A percentile compares a stretch with the other conserved stretches of the same genome.
These are phyloP conservation scores for Pangasianodon hypophthalmus DNA, from an alignment of 2,113 vertebrate genomes.

Conservation along the genomic window DNA sequence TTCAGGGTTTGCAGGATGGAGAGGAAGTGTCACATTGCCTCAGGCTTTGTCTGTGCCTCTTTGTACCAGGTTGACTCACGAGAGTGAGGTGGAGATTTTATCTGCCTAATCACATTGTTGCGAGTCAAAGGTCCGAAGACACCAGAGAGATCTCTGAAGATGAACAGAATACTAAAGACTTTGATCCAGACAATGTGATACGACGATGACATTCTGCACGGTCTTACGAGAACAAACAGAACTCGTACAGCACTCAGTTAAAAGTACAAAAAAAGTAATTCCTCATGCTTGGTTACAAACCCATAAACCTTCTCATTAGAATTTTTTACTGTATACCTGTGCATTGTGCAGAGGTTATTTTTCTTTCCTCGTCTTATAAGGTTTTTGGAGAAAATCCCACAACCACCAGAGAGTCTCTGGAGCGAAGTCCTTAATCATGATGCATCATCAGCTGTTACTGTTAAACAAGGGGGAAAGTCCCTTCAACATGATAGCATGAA, in stretches of 20 bases:
- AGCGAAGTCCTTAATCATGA: background rate
- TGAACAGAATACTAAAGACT: conserved; percentile 8
- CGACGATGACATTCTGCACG: background rate
- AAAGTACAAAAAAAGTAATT: background rate
- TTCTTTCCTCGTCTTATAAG: background rate
- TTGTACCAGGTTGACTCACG: background rate
- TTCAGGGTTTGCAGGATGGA: background rate
- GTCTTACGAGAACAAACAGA: background rate
- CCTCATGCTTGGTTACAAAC: background rate
- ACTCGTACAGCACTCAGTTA: background rate
- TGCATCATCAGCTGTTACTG: background rate
- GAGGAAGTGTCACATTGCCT: conserved; percentile 8
- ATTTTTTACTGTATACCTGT: background rate
- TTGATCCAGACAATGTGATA: background rate
- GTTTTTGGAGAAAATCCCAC: background rate
- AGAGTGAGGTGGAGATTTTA: conserved; percentile 23
- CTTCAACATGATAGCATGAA: background rate
- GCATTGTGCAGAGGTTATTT: background rate
- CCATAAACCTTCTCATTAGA: background rate
- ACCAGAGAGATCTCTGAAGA: background rate
- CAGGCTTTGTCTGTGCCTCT: conserved; percentile 15
- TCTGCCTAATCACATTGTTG: conserved; percentile 21
- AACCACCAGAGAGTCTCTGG: background rate
- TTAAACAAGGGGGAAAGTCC: background rate
- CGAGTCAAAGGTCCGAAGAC: background rate